These are phyloP conservation scores for Podarcis lilfordi DNA, from an alignment of 2,797 vertebrate genomes.

Conservation along the genomic window DNA sequence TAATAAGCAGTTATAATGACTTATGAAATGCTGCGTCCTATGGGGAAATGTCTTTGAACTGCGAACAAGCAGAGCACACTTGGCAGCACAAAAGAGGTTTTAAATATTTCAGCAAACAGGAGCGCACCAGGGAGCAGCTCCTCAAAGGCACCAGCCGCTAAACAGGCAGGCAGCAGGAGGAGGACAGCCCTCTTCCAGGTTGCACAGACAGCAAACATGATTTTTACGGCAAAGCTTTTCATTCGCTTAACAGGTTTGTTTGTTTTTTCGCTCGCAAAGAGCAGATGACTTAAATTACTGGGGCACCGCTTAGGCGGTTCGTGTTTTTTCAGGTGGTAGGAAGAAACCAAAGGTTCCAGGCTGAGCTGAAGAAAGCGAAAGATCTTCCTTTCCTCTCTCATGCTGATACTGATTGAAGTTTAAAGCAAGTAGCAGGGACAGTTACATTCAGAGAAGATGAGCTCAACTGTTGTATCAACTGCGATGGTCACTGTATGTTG, in stretches of 20 bases:
- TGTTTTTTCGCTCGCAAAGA: slow-evolving; percentile 31
- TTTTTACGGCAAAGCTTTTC: slow-evolving; percentile 59
- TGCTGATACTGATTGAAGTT: slow-evolving; percentile 8
- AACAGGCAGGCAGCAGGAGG: slow-evolving; percentile 46
- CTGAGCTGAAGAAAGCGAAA: background rate
- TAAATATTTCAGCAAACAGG: slow-evolving; percentile 67
- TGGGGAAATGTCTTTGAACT: slow-evolving; percentile 61
- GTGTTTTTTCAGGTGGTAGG: slow-evolving; percentile 52
- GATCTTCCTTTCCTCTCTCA: background rate
- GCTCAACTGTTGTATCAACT: background rate
- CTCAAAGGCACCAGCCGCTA: slow-evolving; percentile 61
- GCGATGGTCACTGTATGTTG: slow-evolving; percentile 24
- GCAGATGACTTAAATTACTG: slow-evolving; percentile 45
- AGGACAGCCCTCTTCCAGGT: slow-evolving; percentile 36
- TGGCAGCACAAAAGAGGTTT: slow-evolving; percentile 72
- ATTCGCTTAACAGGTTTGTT: slow-evolving; percentile 41
- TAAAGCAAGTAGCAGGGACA: background rate
- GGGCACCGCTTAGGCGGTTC: slow-evolving; percentile 45
- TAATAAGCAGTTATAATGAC: slow-evolving; percentile 42
- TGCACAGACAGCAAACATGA: slow-evolving; percentile 10
- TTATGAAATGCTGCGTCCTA: slow-evolving; percentile 52
- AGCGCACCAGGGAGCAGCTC: slow-evolving; percentile 70
- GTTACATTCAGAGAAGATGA: background rate
- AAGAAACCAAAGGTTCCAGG: slow-evolving; percentile 27
- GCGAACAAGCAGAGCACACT: slow-evolving; percentile 30